Base-by-base conservation (phyloP, 37 sponge, comb jelly and placozoan species). In the Ephydatia muelleri region DNA sequence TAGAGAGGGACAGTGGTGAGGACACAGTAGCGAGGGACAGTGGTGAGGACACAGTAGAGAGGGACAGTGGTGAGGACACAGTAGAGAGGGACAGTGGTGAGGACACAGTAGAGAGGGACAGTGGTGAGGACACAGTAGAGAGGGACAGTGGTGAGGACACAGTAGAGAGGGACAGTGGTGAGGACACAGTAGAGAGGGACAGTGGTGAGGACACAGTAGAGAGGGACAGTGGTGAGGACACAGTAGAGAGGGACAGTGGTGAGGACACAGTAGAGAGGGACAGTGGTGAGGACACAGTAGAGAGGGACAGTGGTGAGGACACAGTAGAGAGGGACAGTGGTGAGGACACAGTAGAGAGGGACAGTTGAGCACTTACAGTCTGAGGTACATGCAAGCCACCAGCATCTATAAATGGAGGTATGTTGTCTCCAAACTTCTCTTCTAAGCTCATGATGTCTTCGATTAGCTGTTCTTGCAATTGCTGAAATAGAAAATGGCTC, bases 381-480 rank as follows among this genome's bases (percentile, higher is more conserved):
- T 90, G 90, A n/a, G 90, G 90, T 3, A 77, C 47, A 43, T 43
- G 47, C 4, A 43, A 8, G 47, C 47, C 47, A 11, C 47, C 47
- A 11, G 47, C 8, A 43, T 43, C 47, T 8, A 43, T 43, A 43
- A 11, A 43, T 43, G 47, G 47, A 43, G 47, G 4, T 4, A 43
- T 43, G 47, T 79, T 83, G 76, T 89, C 90, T 0, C 80, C 85
- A 89, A 84, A 89, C 70, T 90, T 90, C 75, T 90, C 90, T 81
- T 90, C 90, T 26, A 90, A 76, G 34, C 85, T 77, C 85, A 90
- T 90, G 32, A 90, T 84, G 70, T 90, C 90, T 23, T 90, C 85
- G 48, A 90, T 84, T 36, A 90, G 78, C 81, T 90, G 90, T 19
- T 90, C 90, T 72, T 90, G 85, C 43, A 91, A 72, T 83, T 88